phyloP scores from a whole-genome alignment of 1,140 invertebrate genomes.

The Leucophenga varia region DNA sequence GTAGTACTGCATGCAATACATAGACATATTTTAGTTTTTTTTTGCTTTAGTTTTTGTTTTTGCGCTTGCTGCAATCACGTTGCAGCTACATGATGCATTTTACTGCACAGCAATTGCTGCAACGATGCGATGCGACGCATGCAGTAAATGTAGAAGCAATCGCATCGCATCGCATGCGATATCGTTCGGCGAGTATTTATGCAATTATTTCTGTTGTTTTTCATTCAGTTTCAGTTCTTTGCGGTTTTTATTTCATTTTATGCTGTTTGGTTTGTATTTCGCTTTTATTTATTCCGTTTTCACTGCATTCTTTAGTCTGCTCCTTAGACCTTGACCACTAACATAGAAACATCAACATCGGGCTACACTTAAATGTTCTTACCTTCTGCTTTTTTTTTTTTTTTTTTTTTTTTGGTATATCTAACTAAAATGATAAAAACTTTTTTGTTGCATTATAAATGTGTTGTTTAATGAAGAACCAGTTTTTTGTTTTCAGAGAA shows the following conservation, averaged over 20 bases:
- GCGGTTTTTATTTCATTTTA: conserved; percentile 17
- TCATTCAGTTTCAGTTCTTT: conserved; percentile 20
- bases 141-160: too few species aligned
- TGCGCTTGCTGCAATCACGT: conserved; percentile 38
- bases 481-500: too few species aligned
- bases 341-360: conserved; percentile 46
- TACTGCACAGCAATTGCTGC: conserved; percentile 2
- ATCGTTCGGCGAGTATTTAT: too few species aligned
- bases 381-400: conserved; percentile 5
- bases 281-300: conserved; percentile 35
- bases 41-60: too few species aligned
- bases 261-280: conserved; percentile 26
- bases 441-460: too few species aligned
- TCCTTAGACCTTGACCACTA: conserved; percentile 56
- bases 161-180: too few species aligned
- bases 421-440: too few species aligned
- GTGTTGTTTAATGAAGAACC: conserved; percentile 5
- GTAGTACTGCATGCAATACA: too few species aligned
- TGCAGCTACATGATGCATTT: conserved; percentile 40
- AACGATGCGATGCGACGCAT: too few species aligned
- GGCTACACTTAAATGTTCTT: conserved; percentile 15
- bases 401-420: too few species aligned
- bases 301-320: conserved; percentile 36
- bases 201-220: conserved; percentile 34
- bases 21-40: too few species aligned